Percentiles rank a stretch among this genome's conserved stretches.
phyloP scores from a whole-genome alignment of 2,888 invertebrate genomes.

The Callyntrura guangdongensis region DNA sequence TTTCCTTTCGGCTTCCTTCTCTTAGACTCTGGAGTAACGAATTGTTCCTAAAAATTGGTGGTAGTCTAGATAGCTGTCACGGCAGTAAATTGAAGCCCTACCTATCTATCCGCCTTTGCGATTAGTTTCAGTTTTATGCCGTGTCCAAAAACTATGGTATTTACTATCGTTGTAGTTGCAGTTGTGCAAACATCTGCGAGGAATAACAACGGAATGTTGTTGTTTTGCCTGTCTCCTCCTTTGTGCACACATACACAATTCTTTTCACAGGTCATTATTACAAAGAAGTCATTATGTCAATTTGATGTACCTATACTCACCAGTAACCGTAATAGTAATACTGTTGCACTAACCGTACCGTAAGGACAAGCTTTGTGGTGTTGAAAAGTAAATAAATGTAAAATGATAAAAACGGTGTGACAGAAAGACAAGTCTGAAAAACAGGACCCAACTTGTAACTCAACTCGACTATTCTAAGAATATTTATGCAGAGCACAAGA shows the following conservation, averaged over 20 bases:
- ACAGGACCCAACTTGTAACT: neutral
- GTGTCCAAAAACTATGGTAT: neutral
- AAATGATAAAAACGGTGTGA: neutral
- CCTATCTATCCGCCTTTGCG: neutral
- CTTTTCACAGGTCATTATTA: neutral
- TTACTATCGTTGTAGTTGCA: neutral
- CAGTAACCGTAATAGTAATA: too few relatives aligned
- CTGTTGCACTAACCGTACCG: too few relatives aligned
- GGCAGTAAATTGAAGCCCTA: constrained; percentile 1
- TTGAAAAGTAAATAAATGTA: neutral
- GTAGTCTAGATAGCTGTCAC: too few relatives aligned
- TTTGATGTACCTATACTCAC: neutral
- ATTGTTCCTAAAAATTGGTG: constrained; percentile 16
- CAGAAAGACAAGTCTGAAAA: constrained; percentile 12
- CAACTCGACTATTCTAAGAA: constrained; percentile 16
- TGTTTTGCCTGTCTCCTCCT: neutral
- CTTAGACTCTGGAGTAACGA: neutral
- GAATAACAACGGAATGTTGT: constrained; percentile 19
- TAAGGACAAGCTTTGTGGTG: neutral
- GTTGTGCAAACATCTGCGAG: constrained; percentile 22
- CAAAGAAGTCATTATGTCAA: neutral
- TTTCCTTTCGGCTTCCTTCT: neutral
- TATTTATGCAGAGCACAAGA: neutral
- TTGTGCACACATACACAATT: neutral
- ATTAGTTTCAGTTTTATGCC: neutral